Conservation (phyloP, 1,140 invertebrate species). For the Lasaia peninsularis region DNA sequence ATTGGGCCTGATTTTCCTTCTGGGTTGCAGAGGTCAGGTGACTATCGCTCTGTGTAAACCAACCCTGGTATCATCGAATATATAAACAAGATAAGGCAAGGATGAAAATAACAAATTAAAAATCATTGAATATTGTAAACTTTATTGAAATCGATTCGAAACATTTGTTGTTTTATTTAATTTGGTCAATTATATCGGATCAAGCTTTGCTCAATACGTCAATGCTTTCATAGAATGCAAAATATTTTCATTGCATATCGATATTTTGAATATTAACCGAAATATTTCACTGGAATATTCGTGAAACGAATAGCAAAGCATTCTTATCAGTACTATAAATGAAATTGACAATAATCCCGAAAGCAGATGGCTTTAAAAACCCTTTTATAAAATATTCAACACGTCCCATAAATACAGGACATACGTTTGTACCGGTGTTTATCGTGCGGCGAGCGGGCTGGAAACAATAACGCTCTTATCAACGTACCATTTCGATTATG, state of each 20-base stretch:
- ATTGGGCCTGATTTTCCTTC: too few species aligned
- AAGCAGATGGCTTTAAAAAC: conserved; percentile 5
- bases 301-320: neutral
- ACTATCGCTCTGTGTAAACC: too few species aligned
- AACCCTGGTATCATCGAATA: too few species aligned
- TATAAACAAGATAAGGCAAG: too few species aligned
- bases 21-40: too few species aligned
- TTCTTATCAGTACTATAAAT: conserved; percentile 1
- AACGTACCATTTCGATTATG: conserved; percentile 8
- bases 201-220: neutral
- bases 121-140: too few species aligned
- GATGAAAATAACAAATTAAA: too few species aligned
- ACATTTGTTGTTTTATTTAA: neutral
- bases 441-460: conserved; percentile 1
- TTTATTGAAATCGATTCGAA: too few species aligned
- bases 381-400: conserved; percentile 10
- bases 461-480: conserved; percentile 5
- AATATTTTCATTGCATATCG: neutral
- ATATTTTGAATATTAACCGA: neutral
- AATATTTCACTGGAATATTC: neutral
- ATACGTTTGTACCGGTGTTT: conserved; percentile 4
- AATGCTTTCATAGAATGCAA: too few species aligned
- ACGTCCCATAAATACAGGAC: conserved; percentile 10
- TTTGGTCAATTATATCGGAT: neutral
- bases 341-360: conserved; percentile 5